Evolutionary conservation across 2,113 vertebrate species (phyloP), one percentile per base, ranked within the genome.

Genomic region (Heptranchias perlo): DNA sequence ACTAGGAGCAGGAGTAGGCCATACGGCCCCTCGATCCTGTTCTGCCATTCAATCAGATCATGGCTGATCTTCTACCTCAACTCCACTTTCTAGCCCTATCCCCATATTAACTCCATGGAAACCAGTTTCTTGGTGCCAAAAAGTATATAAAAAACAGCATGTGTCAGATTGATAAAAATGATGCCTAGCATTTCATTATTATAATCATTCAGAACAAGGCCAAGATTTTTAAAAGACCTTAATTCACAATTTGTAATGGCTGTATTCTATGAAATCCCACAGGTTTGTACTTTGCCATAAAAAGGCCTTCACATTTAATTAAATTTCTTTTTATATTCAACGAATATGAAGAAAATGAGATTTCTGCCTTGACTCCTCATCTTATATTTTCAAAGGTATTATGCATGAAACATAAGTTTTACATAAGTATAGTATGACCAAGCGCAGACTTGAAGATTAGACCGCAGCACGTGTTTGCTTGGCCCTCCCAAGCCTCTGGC

Each of bases 381-480:
- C 54, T n/a, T 0, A 92, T 35, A 61, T 61, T 61, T 92, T 58
- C 16, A 10, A 61, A 92, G 31, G 28, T 35, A 14, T 16, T n/a
- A 3, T n/a, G 52, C 31, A 5, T 61, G 87, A 92, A 92, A 58
- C 31, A 58, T 6, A 92, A n/a, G 14, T n/a, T 47, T 92, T 92
- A 61, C 14, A 7, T 18, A 61, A 18, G 52, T 62, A 54, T n/a
- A 23, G 54, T n/a, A 44, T 18, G 58, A 5, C 62, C 89, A 93
- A 62, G 89, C 64, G n/a, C 89, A 62, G 89, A 23, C 89, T 8
- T 44, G 89, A 93, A 93, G 58, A 92, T 93, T 58, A 58, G 89
- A 3, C 5, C 31, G 21, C 18, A 62, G 58, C 28, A n/a, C 61
- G 4, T 58, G 31, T 92, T 92, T 54, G 5, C 16, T 25, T 93